Evolutionary conservation across 2,113 vertebrate species (phyloP).

Genomic region (Chrysemys picta): DNA sequence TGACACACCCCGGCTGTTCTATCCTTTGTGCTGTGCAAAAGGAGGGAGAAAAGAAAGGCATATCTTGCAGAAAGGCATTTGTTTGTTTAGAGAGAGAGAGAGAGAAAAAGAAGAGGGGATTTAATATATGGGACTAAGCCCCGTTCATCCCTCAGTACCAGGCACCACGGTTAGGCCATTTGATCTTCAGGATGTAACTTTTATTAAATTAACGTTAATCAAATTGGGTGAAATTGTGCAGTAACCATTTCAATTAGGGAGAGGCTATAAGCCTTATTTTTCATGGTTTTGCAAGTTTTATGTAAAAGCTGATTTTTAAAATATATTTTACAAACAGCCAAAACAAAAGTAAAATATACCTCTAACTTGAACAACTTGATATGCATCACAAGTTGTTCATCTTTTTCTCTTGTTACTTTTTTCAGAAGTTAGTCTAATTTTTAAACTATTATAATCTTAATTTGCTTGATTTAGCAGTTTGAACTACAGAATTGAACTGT

Average conservation of each 20-base stretch:
- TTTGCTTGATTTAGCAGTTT: neutral
- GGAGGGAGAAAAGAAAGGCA: slow-evolving; percentile 29
- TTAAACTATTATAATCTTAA: neutral
- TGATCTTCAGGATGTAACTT: slow-evolving; percentile 15
- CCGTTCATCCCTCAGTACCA: slow-evolving; percentile 64
- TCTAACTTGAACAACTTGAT: neutral
- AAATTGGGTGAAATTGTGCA: neutral
- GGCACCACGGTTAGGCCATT: slow-evolving; percentile 7
- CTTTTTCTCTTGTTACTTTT: neutral
- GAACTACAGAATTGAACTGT: neutral
- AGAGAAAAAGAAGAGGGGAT: slow-evolving; percentile 58
- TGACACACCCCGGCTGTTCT: neutral
- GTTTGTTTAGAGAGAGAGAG: slow-evolving; percentile 24
- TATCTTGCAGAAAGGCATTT: neutral
- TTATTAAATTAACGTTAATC: slow-evolving; percentile 43
- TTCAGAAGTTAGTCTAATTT: neutral
- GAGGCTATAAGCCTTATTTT: neutral
- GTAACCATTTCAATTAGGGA: neutral
- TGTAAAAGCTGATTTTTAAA: neutral
- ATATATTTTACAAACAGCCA: neutral
- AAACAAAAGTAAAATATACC: neutral
- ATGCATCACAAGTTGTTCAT: neutral
- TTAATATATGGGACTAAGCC: slow-evolving; percentile 9
- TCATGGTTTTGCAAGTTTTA: neutral
- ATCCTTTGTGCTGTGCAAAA: slow-evolving; percentile 6